Conservation (phyloP, 2,888 invertebrate species). For the Latrodectus elegans region DNA sequence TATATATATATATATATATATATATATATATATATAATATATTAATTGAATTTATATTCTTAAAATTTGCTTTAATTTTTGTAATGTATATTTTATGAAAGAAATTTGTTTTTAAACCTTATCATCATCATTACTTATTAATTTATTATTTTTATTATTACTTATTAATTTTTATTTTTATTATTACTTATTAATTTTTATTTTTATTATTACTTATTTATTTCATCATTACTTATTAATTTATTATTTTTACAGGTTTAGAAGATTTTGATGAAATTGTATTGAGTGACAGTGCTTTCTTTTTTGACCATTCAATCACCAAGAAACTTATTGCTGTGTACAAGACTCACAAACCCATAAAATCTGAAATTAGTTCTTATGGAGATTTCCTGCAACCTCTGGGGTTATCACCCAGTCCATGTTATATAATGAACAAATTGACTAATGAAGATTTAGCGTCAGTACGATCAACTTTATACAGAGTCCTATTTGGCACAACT, state of each 20-base stretch:
- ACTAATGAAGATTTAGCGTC: slow-evolving; percentile 73
- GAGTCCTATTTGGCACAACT: slow-evolving; percentile 72
- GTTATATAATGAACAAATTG: slow-evolving; percentile 73
- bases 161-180: too few species aligned
- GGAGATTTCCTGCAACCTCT: slow-evolving; percentile 77
- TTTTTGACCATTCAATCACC: slow-evolving; percentile 75
- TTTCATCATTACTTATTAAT: too few species aligned
- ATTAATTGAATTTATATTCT: too few species aligned
- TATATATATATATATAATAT: too few species aligned
- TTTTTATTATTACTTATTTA: too few species aligned
- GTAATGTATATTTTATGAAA: too few species aligned
- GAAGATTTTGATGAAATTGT: slow-evolving; percentile 72
- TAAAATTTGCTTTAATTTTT: too few species aligned
- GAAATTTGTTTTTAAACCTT: too few species aligned
- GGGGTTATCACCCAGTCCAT: slow-evolving; percentile 73
- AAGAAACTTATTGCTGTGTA: slow-evolving; percentile 74
- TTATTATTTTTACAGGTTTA: slow-evolving; percentile 29
- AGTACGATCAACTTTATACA: slow-evolving; percentile 73
- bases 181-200: too few species aligned
- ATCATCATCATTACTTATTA: too few species aligned
- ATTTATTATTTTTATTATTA: too few species aligned
- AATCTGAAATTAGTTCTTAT: slow-evolving; percentile 77
- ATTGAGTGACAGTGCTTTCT: slow-evolving; percentile 77
- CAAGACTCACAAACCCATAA: slow-evolving; percentile 72
- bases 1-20: too few species aligned